Base-by-base conservation (phyloP, 1,140 invertebrate species). In the Wiebesia pumilae region DNA sequence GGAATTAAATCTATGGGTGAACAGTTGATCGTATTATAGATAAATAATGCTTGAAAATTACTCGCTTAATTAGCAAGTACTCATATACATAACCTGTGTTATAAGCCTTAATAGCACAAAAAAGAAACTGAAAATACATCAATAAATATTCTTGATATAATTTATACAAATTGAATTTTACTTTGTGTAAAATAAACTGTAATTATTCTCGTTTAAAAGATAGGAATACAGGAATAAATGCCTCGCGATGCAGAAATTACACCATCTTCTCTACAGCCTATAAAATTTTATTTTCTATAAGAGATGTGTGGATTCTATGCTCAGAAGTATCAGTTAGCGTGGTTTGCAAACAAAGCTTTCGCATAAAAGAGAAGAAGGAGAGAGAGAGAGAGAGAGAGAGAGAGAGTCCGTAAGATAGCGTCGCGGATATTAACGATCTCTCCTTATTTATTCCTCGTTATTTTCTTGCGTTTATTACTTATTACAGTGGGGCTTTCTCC, bases 381-480 rank as follows among this genome's bases (percentile, higher is more conserved):
- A 79, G 47, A 54, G 87, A 87, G 87, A 81, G 81, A 87, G 88
- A 87, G 89, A 87, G 83, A 85, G 81, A 85, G 81, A 77, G 73
- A 83, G 83, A 86, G 83, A 82, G 82, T 65, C 86, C 84, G 88
- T 84, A 86, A 84, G 87, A 84, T 87, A 75, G 71, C 73, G 58
- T 81, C 87, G 71, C 86, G 88, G 88, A 88, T 90, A 90, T 91
- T 90, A 90, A 91, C 90, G 90, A 89, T 91, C 90, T 88, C 90
- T 91, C 88, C 90, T 92, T 91, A 91, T 92, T 91, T 92, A 91
- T 91, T 91, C 90, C 89, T 92, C 90, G 90, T 92, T 92, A 91
- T 91, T 91, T 90, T 88, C 81, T 88, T 84, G 87, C 89, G 89
- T 90, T 90, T 90, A 90, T 90, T 90, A 90, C 89, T 85, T 85